A percentile compares a stretch with the other conserved stretches of the same genome.
Conservation (phyloP, 2,797 vertebrate genomes). For the Dromococcyx pavoninus region DNA sequence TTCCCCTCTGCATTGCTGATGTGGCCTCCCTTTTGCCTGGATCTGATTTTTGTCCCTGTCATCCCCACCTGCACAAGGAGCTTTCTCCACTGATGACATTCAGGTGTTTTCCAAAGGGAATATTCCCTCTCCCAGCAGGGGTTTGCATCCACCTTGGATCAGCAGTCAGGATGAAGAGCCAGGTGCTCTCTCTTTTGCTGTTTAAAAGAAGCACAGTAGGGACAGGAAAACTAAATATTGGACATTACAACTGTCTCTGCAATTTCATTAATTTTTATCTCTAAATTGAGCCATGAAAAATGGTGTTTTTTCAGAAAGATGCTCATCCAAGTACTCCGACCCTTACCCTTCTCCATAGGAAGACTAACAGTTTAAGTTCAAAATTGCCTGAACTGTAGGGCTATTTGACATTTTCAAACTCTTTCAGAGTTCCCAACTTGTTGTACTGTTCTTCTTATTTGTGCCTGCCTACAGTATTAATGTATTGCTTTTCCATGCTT, state of each 20-base stretch:
- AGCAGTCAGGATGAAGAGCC: not conserved
- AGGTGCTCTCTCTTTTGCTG: not conserved
- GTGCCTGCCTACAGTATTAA: constrained; percentile 3
- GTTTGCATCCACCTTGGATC: not conserved
- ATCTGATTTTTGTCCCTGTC: not conserved
- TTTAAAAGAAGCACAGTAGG: not conserved
- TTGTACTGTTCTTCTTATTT: constrained; percentile 39
- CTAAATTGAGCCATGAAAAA: not conserved
- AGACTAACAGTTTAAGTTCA: not conserved
- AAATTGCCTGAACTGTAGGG: not conserved
- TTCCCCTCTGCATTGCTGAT: not conserved
- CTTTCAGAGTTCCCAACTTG: not conserved
- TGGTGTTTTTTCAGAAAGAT: not conserved
- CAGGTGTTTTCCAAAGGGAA: not conserved
- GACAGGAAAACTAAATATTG: not conserved
- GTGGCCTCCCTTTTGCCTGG: not conserved
- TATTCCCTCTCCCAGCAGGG: not conserved
- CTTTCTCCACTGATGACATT: fast-evolving
- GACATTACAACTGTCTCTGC: not conserved
- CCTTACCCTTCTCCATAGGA: not conserved
- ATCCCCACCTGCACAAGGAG: not conserved
- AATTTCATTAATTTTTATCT: not conserved
- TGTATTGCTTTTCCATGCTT: constrained; percentile 21
- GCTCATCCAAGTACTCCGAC: not conserved
- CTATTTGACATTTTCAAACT: not conserved